These are phyloP conservation scores for Epizoanthus fatuus DNA, from an alignment of 92 coral and sea anemone species.

Conservation along the genomic window DNA sequence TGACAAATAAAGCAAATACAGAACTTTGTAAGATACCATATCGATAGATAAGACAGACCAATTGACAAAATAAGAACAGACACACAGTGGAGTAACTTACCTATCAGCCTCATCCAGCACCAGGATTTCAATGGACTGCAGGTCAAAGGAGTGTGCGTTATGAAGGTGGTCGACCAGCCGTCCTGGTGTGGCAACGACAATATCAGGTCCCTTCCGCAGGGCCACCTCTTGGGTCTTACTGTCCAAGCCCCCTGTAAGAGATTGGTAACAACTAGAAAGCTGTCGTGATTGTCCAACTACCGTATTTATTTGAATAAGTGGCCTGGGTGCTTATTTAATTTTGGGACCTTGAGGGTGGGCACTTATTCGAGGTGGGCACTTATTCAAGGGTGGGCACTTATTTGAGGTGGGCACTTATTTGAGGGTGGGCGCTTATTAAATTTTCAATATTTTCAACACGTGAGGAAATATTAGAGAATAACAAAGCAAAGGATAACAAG, in stretches of 20 bases:
- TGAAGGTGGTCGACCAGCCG: conserved; percentile 97
- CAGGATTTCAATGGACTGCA: conserved; percentile 92
- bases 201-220: conserved; percentile 94
- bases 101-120: conserved; percentile 98
- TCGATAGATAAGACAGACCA: too few relatives aligned
- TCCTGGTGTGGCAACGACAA: conserved; percentile 96
- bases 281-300: not conserved
- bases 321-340: too few relatives aligned
- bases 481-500: too few relatives aligned
- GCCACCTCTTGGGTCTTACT: conserved; percentile 91
- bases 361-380: too few relatives aligned
- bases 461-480: too few relatives aligned
- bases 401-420: too few relatives aligned
- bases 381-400: too few relatives aligned
- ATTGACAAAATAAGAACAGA: not conserved
- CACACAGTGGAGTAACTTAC: conserved; percentile 23
- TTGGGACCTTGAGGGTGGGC: too few relatives aligned
- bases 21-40: not conserved
- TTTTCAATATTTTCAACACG: too few relatives aligned
- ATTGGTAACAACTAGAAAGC: not conserved
- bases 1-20: too few relatives aligned
- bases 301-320: too few relatives aligned
- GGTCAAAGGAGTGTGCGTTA: conserved; percentile 93
- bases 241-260: conserved; percentile 87
- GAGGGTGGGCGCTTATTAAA: too few relatives aligned